Base-by-base conservation (phyloP, 2,888 invertebrate species). In the Melitaea athalia region DNA sequence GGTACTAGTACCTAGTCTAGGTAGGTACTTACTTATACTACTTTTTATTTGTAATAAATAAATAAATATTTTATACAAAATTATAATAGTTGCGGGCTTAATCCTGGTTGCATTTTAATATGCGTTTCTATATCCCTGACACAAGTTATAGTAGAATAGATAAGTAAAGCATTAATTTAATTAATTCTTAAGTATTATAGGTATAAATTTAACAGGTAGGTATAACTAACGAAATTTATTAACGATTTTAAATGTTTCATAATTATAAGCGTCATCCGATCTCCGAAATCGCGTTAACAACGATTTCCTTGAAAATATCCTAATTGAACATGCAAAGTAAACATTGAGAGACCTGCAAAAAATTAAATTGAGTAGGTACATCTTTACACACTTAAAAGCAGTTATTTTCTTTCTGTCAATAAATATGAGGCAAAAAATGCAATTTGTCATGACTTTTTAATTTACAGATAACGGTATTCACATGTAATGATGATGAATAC, bases 291-390 rank as follows among this genome's bases (percentile, higher is more conserved):
- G 5, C 15, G 38, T 15, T 15, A n/a, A 15, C 57, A 42, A 15
- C n/a, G 7, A 57, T 15, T 55, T 57, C 57, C 42, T 57, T 38
- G 42, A 57, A 57, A 11, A 8, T 15, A 42, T 15, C 57, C 42
- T 57, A 38, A 14, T 42, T 57, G 15, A 57, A 57, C 42, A 14
- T 57, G 42, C 8, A n/a, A 42, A 57, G 57, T 15, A 57, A 57
- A 57, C 57, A 57, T 55, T 55, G 42, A 11, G 42, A n/a, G 53
- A 55, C 33, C 33, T 31, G 57, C 57, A 38, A 38, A 57, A 57
- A 55, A 55, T 53, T 7, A 55, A 50, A 52, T 38, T 38, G 33
- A 53, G 5, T 12, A 11, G 3, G 7, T 5, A 14, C 24, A 24
- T 24, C 24, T 24, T 55, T 31, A 33, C 31, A 33, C 12, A 55